Conservation (phyloP, 2,113 vertebrate species). For the Phylloscopus trochilus region DNA sequence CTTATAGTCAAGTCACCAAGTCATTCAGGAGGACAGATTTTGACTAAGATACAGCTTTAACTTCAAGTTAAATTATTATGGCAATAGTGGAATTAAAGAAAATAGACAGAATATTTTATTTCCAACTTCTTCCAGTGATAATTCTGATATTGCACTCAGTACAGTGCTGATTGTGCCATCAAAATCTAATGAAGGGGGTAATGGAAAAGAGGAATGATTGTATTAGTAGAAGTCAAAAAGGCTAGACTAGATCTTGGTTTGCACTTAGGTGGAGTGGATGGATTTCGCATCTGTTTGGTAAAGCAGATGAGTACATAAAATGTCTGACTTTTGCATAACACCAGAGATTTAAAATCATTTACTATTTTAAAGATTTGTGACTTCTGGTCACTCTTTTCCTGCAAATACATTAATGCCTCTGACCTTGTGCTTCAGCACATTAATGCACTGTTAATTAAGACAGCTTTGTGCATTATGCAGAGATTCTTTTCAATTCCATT, state of each 20-base stretch:
- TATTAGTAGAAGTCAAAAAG: neutral
- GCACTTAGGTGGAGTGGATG: neutral
- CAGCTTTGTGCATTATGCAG: constrained; percentile 40
- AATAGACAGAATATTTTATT: neutral
- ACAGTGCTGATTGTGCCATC: neutral
- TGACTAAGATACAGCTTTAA: neutral
- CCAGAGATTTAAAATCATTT: neutral
- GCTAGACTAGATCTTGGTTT: neutral
- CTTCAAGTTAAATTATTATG: neutral
- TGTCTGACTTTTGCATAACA: neutral
- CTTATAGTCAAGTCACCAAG: neutral
- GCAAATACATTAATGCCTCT: constrained; percentile 49
- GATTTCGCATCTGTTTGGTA: neutral
- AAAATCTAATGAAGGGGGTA: neutral
- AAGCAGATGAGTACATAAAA: neutral
- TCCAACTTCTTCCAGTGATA: neutral
- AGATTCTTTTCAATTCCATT: constrained; percentile 44
- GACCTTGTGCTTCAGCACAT: constrained; percentile 63
- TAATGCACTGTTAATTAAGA: constrained; percentile 71
- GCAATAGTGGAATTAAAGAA: neutral
- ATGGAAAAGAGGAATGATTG: neutral
- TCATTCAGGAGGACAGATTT: neutral
- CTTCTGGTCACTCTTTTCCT: constrained; percentile 41
- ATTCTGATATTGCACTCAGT: neutral
- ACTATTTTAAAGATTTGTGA: constrained; percentile 46